phyloP scores from a whole-genome alignment of 2,113 vertebrate genomes.

The Hippocampus mohnikei region DNA sequence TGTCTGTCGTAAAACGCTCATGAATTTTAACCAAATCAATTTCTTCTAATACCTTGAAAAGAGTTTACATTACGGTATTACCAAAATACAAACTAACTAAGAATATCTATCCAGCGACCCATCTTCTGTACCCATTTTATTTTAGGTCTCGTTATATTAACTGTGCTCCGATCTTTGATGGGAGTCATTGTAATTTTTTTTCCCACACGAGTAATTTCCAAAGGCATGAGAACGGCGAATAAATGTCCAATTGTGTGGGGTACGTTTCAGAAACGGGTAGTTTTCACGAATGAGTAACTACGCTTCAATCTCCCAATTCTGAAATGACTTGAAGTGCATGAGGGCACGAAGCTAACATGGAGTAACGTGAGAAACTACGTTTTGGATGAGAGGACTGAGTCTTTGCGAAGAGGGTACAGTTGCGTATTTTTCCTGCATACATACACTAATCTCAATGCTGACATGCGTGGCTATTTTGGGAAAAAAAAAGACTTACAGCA shows the following conservation, averaged over 20 bases:
- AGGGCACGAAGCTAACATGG: background rate
- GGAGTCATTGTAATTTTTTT: background rate
- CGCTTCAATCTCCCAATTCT: background rate
- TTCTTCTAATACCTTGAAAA: background rate
- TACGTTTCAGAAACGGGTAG: background rate
- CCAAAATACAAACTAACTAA: background rate
- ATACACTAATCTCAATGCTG: background rate
- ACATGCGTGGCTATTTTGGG: background rate
- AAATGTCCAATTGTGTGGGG: background rate
- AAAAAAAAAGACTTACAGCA: conserved; percentile 65
- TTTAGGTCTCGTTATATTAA: background rate
- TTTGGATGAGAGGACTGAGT: background rate
- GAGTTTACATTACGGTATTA: background rate
- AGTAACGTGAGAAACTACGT: background rate
- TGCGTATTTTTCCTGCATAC: background rate
- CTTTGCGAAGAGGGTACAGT: background rate
- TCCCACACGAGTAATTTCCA: background rate
- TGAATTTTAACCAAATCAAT: background rate
- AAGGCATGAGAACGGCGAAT: background rate
- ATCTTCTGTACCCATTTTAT: background rate
- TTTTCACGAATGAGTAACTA: background rate
- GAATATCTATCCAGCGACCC: background rate
- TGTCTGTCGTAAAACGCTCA: background rate
- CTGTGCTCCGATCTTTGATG: background rate
- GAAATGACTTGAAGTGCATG: background rate